Conservation (phyloP, 2,113 vertebrate genomes). For the Myrmophylax atrothorax region DNA sequence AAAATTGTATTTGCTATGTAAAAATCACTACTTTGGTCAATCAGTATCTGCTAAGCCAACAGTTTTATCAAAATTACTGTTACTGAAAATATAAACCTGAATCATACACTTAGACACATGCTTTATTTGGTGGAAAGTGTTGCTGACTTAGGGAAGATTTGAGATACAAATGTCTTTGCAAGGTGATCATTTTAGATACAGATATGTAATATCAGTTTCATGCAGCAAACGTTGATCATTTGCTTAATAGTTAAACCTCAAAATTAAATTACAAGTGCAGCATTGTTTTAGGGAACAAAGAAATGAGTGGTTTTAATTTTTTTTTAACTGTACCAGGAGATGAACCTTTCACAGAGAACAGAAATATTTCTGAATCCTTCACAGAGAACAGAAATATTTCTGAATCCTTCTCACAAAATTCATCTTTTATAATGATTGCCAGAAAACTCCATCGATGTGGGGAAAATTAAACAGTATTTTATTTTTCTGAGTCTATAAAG, state of each 20-base stretch:
- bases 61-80: slow-evolving; percentile 25
- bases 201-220: neutral
- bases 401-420: neutral
- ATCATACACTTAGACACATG: neutral
- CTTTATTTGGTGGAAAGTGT: neutral
- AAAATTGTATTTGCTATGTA: slow-evolving; percentile 27
- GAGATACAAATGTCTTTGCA: neutral
- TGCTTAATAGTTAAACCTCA: neutral
- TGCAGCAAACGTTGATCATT: neutral
- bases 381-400: neutral
- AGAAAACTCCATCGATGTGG: neutral
- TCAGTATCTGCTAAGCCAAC: slow-evolving; percentile 1
- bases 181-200: neutral
- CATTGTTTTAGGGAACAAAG: neutral
- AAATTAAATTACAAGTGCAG: neutral
- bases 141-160: slow-evolving; percentile 16
- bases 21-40: slow-evolving; percentile 9
- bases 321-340: neutral
- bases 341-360: neutral
- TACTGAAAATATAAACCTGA: neutral
- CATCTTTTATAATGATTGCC: neutral
- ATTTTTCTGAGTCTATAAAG: neutral
- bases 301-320: neutral
- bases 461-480: neutral
- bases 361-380: neutral